phyloP scores from a whole-genome alignment of 2,113 vertebrate genomes.

The Seriola dumerili region DNA sequence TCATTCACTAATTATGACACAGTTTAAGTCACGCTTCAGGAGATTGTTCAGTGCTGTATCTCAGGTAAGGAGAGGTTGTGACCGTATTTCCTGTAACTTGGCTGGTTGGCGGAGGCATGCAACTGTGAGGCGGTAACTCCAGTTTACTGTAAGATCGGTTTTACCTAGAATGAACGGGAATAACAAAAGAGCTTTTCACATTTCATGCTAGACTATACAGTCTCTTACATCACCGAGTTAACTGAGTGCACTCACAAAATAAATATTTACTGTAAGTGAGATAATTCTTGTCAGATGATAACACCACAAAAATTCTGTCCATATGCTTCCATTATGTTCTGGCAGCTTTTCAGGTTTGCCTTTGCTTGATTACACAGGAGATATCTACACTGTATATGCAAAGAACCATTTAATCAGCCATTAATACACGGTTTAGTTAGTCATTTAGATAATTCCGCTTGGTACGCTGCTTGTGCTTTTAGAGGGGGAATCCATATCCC shows the following conservation, averaged over 20 bases:
- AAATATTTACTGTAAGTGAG: slow-evolving; percentile 3
- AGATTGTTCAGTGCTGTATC: too few species aligned
- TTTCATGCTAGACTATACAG: not conserved
- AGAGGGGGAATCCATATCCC: not conserved
- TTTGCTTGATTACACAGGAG: slow-evolving; percentile 30
- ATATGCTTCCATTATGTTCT: slow-evolving; percentile 32
- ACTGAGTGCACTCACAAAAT: slow-evolving; percentile 10
- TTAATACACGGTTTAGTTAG: slow-evolving; percentile 5
- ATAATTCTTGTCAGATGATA: slow-evolving; percentile 32
- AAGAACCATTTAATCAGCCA: slow-evolving; percentile 8
- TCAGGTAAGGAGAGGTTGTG: too few species aligned
- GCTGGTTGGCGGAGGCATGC: too few species aligned
- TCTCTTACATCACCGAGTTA: slow-evolving; percentile 4
- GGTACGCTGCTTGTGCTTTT: not conserved
- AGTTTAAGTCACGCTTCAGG: too few species aligned
- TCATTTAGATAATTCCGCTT: not conserved
- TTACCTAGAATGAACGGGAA: not conserved
- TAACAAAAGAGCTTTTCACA: not conserved
- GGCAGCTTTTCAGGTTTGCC: slow-evolving; percentile 18
- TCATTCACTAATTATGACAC: too few species aligned
- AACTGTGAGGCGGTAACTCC: too few species aligned
- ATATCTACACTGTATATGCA: slow-evolving; percentile 20
- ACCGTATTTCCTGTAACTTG: too few species aligned
- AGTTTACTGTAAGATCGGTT: not conserved
- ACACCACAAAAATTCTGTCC: not conserved